These are phyloP conservation scores for Steatocranus sp. DNA, from an alignment of 2,797 vertebrate genomes.

Conservation along the genomic window DNA sequence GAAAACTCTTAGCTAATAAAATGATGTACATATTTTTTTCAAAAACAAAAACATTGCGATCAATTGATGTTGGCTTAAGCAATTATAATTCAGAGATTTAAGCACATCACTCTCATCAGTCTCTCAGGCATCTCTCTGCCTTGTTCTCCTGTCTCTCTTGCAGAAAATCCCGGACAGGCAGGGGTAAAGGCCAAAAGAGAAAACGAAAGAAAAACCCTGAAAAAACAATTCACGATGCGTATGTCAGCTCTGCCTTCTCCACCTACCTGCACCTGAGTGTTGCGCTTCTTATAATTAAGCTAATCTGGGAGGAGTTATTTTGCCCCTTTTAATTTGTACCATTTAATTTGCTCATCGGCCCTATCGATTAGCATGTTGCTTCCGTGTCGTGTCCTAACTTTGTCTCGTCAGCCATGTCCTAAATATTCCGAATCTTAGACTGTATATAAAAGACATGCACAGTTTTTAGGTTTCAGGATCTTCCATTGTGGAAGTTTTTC, in stretches of 20 bases:
- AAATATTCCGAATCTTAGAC: not conserved
- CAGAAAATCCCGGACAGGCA: slow-evolving; percentile 95
- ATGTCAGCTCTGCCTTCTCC: slow-evolving; percentile 81
- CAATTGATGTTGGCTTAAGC: not conserved
- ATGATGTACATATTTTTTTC: not conserved
- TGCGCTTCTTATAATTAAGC: slow-evolving; percentile 73
- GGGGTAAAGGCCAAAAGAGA: slow-evolving; percentile 96
- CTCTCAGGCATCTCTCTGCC: slow-evolving; percentile 66
- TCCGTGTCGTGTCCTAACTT: slow-evolving; percentile 45
- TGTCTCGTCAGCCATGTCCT: slow-evolving; percentile 27
- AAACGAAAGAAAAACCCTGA: slow-evolving; percentile 98
- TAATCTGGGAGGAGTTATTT: slow-evolving; percentile 77
- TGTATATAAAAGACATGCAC: not conserved
- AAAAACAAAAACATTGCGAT: not conserved
- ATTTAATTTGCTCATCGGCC: slow-evolving; percentile 41
- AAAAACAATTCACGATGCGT: slow-evolving; percentile 81
- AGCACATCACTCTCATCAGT: slow-evolving; percentile 26
- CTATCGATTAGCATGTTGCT: slow-evolving; percentile 61
- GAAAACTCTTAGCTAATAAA: not conserved
- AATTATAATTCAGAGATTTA: not conserved
- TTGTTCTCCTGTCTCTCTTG: slow-evolving; percentile 84
- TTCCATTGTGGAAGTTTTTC: not conserved
- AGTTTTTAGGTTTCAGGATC: rapidly evolving
- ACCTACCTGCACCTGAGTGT: slow-evolving; percentile 78
- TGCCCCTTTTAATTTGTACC: slow-evolving; percentile 70